Evolutionary conservation across 2,113 vertebrate genomes (phyloP), one percentile per base, ranked within the genome.

Genomic region (Recurvirostra avosetta): DNA sequence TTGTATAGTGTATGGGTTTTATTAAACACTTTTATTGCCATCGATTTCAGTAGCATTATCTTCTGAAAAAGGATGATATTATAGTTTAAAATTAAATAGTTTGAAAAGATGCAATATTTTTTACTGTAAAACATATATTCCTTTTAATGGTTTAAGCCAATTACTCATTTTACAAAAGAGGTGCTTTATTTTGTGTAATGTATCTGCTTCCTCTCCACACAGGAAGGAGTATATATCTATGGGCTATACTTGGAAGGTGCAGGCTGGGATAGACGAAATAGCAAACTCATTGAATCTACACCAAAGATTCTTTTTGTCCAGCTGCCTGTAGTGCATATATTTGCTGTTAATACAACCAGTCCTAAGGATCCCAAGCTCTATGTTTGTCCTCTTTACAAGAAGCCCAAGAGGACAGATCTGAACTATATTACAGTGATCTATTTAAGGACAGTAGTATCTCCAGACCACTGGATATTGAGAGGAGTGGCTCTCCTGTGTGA

Each of bases 401-500:
- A 98, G 47, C 98, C 98, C 5, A 91, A 23, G 61, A 97, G 98
- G 15, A 98, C 98, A 2, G 98, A 98, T 68, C 74, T 98, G 47
- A 98, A 98, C 70, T 98, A 97, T 66, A 98, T 98, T 93, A 98
- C 98, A 11, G 93, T 97, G 32, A 91, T 98, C 12, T 98, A 97
- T 55, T 78, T 98, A 92, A 98, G 87, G 41, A 98, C 98, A 15
- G 58, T 40, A 19, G 62, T 98, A 79, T 83, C 98, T 84, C 98
- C 98, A 7, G 98, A 98, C 83, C 98, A 98, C 73, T 98, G 98
- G 98, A 98, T 98, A 94, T 90, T 98, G 89, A 98, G 98, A 88
- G 98, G 98, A 70, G 98, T 98, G 63, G 98, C 98, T 74, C 97
- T 98, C 32, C 65, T 98, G 79, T 98, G 98, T 96, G 98, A 98